Conservation (phyloP, 2,888 invertebrate species). For the Odiellus spinosus region DNA sequence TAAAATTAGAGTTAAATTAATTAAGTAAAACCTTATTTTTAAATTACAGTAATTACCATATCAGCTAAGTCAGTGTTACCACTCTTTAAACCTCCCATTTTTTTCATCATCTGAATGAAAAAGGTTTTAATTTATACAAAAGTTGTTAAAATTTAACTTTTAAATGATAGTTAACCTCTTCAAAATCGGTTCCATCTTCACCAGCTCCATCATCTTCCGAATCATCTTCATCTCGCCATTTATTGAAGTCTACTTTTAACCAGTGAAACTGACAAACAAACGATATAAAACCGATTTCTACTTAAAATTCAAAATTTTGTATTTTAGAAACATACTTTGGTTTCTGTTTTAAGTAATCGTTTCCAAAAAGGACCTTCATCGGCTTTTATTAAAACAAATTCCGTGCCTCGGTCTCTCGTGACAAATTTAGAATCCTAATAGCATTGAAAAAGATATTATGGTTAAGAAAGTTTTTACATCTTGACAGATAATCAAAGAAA, state of each 20-base stretch:
- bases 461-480: neutral
- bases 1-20: too few relatives aligned
- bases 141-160: neutral
- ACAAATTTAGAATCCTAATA: conserved; percentile 38
- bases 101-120: too few relatives aligned
- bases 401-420: conserved; percentile 36
- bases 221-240: conserved; percentile 95
- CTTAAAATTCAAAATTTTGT: too few relatives aligned
- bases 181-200: conserved; percentile 35
- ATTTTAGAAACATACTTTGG: conserved; percentile 49
- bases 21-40: too few relatives aligned
- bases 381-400: conserved; percentile 40
- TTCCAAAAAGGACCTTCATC: conserved; percentile 67
- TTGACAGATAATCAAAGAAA: too few relatives aligned
- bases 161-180: conserved; percentile 41
- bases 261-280: conserved; percentile 49
- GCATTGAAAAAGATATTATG: neutral
- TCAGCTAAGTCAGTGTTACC: too few relatives aligned
- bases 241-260: conserved; percentile 92
- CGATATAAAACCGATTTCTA: too few relatives aligned
- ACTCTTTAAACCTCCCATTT: too few relatives aligned
- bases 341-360: conserved; percentile 63
- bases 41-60: too few relatives aligned
- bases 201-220: conserved; percentile 56
- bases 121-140: too few relatives aligned